Conservation (phyloP, 2,888 invertebrate genomes). For the Caenorhabditis afra region DNA sequence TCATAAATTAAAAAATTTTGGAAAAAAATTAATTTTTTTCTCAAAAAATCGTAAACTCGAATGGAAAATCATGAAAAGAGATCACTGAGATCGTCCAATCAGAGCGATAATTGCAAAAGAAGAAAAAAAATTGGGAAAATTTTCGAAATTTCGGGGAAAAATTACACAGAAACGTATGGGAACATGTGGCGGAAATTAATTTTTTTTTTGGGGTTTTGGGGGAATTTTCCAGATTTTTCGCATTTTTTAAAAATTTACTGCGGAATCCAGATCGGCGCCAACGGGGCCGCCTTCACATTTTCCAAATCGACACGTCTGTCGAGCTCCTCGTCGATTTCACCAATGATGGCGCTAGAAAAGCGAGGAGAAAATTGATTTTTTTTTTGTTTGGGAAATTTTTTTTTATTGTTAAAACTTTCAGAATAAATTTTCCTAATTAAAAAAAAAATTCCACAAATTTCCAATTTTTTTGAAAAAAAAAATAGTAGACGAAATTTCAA, state of each 20-base stretch:
- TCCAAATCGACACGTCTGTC: constrained; percentile 83
- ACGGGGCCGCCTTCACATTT: constrained; percentile 83
- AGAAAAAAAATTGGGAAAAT: neutral
- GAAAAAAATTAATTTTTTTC: too few relatives aligned
- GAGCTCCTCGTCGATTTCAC: constrained; percentile 84
- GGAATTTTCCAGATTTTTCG: too few relatives aligned
- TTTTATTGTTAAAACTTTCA: too few relatives aligned
- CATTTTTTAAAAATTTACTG: too few relatives aligned
- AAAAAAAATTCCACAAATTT: too few relatives aligned
- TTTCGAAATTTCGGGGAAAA: neutral
- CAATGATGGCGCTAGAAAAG: constrained; percentile 84
- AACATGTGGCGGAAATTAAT: constrained; percentile 19
- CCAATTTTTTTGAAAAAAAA: too few relatives aligned
- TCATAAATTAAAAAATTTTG: too few relatives aligned
- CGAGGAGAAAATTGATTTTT: neutral
- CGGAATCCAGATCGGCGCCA: constrained; percentile 81
- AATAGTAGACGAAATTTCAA: too few relatives aligned
- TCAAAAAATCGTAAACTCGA: too few relatives aligned
- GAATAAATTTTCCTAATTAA: too few relatives aligned
- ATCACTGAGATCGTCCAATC: constrained; percentile 19
- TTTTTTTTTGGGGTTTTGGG: too few relatives aligned
- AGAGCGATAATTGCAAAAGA: neutral
- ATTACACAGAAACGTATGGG: neutral
- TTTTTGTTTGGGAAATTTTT: neutral
- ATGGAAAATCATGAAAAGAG: too few relatives aligned